Percentiles rank a stretch among this genome's conserved stretches.
Conservation (phyloP, 2,113 vertebrate genomes). For the Plestiodon gilberti region DNA sequence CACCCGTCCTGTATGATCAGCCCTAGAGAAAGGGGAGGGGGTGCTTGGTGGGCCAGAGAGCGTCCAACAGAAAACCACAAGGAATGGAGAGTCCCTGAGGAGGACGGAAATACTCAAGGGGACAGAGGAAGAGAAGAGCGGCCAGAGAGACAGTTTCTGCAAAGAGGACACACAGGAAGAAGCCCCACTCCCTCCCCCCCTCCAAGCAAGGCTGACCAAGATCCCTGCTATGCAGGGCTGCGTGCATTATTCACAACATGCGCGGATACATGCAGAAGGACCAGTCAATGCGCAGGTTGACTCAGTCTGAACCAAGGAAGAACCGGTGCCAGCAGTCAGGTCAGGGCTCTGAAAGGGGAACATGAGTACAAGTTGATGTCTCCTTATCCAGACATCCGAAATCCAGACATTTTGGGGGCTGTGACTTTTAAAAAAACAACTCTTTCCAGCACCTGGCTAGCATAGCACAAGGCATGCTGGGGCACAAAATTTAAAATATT, state of each 20-base stretch:
- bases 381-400: too few species aligned
- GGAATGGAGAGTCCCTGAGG: background rate
- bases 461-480: too few species aligned
- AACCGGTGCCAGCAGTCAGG: background rate
- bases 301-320: background rate
- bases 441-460: too few species aligned
- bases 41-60: background rate
- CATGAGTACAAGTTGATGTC: too few species aligned
- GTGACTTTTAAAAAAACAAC: too few species aligned
- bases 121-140: background rate
- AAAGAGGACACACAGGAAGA: background rate
- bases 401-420: too few species aligned
- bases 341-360: background rate
- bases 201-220: background rate
- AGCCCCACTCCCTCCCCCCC: background rate
- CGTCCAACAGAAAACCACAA: background rate
- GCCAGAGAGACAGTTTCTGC: background rate
- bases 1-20: too few species aligned
- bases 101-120: background rate
- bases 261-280: background rate
- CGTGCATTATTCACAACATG: too few species aligned
- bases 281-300: background rate
- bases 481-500: too few species aligned
- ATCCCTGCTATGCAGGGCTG: background rate
- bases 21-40: too few species aligned